These are phyloP conservation scores for Characodon lateralis DNA, from an alignment of 2,797 vertebrate species.

Conservation along the genomic window DNA sequence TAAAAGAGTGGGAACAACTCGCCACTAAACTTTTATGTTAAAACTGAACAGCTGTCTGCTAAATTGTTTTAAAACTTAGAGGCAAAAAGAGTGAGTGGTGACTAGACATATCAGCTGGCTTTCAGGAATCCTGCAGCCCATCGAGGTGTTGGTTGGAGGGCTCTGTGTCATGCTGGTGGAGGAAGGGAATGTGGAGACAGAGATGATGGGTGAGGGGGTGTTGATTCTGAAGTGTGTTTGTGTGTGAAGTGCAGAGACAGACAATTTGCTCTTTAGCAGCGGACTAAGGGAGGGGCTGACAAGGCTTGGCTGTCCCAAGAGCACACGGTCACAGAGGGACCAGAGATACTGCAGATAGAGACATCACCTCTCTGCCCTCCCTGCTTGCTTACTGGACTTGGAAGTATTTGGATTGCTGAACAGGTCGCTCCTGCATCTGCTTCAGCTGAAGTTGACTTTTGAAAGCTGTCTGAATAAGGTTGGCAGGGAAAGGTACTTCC, in stretches of 20 bases:
- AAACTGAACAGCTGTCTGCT: slow-evolving; percentile 11
- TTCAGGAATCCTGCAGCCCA: slow-evolving; percentile 42
- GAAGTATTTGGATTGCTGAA: slow-evolving; percentile 16
- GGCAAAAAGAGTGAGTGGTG: slow-evolving; percentile 19
- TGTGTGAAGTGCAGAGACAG: slow-evolving; percentile 61
- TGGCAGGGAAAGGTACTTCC: slow-evolving; percentile 22
- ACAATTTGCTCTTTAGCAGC: slow-evolving; percentile 58
- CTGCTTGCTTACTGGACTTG: slow-evolving; percentile 33
- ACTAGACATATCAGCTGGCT: slow-evolving; percentile 56
- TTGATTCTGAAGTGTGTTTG: slow-evolving; percentile 56
- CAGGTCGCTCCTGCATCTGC: slow-evolving; percentile 13
- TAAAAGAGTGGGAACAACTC: background rate
- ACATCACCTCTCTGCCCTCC: slow-evolving; percentile 49
- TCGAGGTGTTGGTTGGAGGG: slow-evolving; percentile 24
- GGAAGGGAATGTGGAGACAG: slow-evolving; percentile 50
- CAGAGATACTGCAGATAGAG: slow-evolving; percentile 60
- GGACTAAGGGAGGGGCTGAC: slow-evolving; percentile 71
- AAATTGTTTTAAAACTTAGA: background rate
- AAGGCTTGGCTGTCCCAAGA: slow-evolving; percentile 46
- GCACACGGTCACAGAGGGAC: slow-evolving; percentile 44
- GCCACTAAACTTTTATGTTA: background rate
- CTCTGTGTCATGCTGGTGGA: slow-evolving; percentile 53
- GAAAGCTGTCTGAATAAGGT: slow-evolving; percentile 13
- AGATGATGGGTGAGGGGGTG: slow-evolving; percentile 29
- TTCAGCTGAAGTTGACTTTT: slow-evolving; percentile 21